A percentile compares a stretch with the other conserved stretches of the same genome.
These are phyloP conservation scores for Ectropis grisescens DNA, from an alignment of 1,140 invertebrate species.

Conservation along the genomic window DNA sequence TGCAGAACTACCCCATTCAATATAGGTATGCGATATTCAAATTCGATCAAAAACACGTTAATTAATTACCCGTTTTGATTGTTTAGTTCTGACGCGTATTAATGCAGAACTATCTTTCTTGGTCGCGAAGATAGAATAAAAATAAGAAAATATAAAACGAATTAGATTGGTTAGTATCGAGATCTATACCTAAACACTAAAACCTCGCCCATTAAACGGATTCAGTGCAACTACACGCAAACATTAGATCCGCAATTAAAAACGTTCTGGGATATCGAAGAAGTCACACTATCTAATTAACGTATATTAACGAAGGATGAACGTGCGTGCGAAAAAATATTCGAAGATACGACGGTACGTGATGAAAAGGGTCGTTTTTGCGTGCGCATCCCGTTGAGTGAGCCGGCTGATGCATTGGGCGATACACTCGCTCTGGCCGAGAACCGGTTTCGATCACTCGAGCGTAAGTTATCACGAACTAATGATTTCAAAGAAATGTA, in stretches of 20 bases:
- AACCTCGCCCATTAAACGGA: no score
- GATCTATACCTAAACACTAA: no score
- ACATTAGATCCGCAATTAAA: conserved; percentile 7
- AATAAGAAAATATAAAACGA: not conserved
- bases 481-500: conserved; percentile 15
- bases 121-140: conserved; percentile 4
- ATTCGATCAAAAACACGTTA: no score
- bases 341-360: conserved; percentile 14
- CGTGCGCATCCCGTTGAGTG: conserved; percentile 17
- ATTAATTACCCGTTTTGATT: no score
- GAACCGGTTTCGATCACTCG: conserved; percentile 19
- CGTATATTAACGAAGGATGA: conserved; percentile 13
- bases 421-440: conserved; percentile 13
- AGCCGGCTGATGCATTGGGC: conserved; percentile 13
- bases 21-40: no score
- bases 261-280: conserved; percentile 14
- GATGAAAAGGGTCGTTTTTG: conserved; percentile 14
- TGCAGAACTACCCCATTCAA: no score
- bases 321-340: conserved; percentile 13
- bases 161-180: not conserved
- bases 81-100: conserved; percentile 11
- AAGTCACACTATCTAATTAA: not conserved
- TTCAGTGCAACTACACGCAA: conserved; percentile 14
- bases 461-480: conserved; percentile 19
- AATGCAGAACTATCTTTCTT: conserved; percentile 4